phyloP scores from a whole-genome alignment of 2,113 vertebrate species.

The Oophaga pumilio region DNA sequence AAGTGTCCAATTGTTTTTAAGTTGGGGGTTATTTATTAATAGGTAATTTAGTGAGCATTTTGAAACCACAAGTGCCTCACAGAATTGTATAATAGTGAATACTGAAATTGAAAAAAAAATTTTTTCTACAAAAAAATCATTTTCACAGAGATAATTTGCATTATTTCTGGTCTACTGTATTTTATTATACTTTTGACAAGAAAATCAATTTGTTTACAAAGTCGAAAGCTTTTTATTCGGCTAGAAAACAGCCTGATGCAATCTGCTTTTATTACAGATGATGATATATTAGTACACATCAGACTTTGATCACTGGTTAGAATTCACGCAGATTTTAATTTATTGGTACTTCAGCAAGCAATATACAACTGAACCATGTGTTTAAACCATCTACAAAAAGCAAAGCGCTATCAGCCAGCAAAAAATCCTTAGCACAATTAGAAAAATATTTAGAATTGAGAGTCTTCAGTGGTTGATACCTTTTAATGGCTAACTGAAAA shows the following conservation, averaged over 20 bases:
- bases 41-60: no score
- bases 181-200: background rate
- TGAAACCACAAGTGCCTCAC: no score
- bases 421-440: background rate
- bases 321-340: slow-evolving; percentile 30
- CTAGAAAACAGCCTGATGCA: slow-evolving; percentile 23
- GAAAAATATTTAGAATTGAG: no score
- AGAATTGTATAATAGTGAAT: no score
- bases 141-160: no score
- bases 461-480: no score
- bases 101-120: no score
- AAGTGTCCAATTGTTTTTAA: no score
- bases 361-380: slow-evolving; percentile 3
- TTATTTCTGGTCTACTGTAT: background rate
- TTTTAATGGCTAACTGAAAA: no score
- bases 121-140: no score
- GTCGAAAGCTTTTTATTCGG: slow-evolving; percentile 14
- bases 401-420: background rate
- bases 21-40: no score
- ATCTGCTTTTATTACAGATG: slow-evolving; percentile 29
- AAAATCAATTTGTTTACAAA: slow-evolving; percentile 6
- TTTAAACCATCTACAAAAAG: slow-evolving; percentile 9
- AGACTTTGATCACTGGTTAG: slow-evolving; percentile 35
- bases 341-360: slow-evolving; percentile 7
- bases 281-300: slow-evolving; percentile 27